Evolutionary conservation across 2,113 vertebrate genomes (phyloP).

Genomic region (Cephalopterus ornatus): DNA sequence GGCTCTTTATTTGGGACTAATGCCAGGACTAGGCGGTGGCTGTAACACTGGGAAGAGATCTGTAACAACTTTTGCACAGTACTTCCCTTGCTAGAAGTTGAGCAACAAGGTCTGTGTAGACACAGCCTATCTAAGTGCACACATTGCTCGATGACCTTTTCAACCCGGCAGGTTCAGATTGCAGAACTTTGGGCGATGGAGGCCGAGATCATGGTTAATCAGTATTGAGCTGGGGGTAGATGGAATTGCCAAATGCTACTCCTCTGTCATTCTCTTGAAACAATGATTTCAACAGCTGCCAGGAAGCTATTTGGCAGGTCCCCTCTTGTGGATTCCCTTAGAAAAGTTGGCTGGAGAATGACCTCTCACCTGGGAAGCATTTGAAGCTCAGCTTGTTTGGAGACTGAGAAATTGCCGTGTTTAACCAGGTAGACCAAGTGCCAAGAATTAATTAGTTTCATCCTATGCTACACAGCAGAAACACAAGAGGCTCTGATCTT

Average conservation of each 20-base stretch:
- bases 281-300: not conserved
- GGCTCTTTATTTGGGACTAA: not conserved
- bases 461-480: not conserved
- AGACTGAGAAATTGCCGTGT: not conserved
- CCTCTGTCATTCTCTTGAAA: slow-evolving; percentile 33
- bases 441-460: not conserved
- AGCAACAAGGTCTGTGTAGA: not conserved
- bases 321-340: not conserved
- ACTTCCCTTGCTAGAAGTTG: not conserved
- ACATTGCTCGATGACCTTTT: slow-evolving; percentile 1
- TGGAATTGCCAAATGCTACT: not conserved
- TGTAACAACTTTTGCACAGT: not conserved
- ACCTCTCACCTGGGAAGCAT: fast-evolving
- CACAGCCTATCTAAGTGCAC: not conserved
- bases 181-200: not conserved
- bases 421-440: not conserved
- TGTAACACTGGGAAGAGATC: not conserved
- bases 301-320: slow-evolving; percentile 15
- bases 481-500: not conserved
- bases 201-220: not conserved
- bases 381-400: not conserved
- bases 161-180: not conserved
- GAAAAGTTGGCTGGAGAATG: not conserved
- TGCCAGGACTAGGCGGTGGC: not conserved
- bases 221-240: not conserved